phyloP scores from a whole-genome alignment of 2,888 invertebrate species.

The Alloplasta piceator region DNA sequence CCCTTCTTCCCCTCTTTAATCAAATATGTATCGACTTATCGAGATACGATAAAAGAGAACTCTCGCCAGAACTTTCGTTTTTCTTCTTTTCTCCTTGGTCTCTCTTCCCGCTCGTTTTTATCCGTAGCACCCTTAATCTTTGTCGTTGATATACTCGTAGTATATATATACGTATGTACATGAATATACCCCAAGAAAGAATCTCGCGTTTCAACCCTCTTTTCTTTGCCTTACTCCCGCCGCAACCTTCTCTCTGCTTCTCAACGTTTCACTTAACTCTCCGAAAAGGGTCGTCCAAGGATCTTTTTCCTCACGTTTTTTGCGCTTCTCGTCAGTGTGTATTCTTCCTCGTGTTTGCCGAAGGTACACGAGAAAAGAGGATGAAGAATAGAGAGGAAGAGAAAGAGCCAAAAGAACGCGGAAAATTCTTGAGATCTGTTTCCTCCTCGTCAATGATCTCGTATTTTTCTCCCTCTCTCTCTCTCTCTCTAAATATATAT shows the following conservation, averaged over 20 bases:
- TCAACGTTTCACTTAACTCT: slow-evolving; percentile 39
- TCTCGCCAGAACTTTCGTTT: slow-evolving; percentile 32
- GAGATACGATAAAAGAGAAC: slow-evolving; percentile 53
- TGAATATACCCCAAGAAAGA: slow-evolving; percentile 25
- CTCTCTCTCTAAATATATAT: slow-evolving; percentile 12
- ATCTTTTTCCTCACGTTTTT: slow-evolving; percentile 26
- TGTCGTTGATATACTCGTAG: slow-evolving; percentile 27
- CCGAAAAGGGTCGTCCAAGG: slow-evolving; percentile 14
- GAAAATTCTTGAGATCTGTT: slow-evolving; percentile 61
- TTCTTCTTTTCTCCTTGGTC: slow-evolving; percentile 2
- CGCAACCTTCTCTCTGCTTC: slow-evolving; percentile 22
- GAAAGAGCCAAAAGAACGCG: slow-evolving; percentile 2
- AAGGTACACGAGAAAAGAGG: slow-evolving; percentile 27
- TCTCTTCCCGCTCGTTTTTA: neutral
- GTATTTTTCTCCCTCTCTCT: neutral
- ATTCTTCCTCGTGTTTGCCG: slow-evolving; percentile 59
- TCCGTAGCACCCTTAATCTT: slow-evolving; percentile 30
- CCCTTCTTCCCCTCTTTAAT: slow-evolving; percentile 65
- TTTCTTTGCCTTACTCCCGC: slow-evolving; percentile 8
- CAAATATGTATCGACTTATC: slow-evolving; percentile 75
- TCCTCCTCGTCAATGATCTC: slow-evolving; percentile 13
- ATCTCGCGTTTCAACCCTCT: slow-evolving; percentile 42
- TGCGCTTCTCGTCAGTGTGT: slow-evolving; percentile 4
- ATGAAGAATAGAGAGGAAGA: slow-evolving; percentile 35
- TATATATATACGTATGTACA: slow-evolving; percentile 13